Evolutionary conservation across 1,140 invertebrate species (phyloP).

Genomic region (Platyscapa corneri): DNA sequence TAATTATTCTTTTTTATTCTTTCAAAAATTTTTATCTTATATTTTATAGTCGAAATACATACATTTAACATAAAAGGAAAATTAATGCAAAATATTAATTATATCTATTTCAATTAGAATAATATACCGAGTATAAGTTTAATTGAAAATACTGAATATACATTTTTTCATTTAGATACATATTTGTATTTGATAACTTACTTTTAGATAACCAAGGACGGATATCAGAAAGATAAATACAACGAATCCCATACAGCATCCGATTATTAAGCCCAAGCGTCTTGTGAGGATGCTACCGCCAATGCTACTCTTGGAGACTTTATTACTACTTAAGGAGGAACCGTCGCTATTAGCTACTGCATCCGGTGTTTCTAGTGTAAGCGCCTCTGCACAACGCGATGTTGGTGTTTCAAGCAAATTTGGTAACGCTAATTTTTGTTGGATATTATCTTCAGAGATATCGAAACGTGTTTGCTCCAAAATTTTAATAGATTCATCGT

Average conservation of each 20-base stretch:
- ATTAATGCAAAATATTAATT: too few species aligned
- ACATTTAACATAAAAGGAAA: too few species aligned
- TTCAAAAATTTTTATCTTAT: background rate
- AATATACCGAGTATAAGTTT: too few species aligned
- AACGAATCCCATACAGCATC: conserved; percentile 88
- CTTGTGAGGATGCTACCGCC: conserved; percentile 79
- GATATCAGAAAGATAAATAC: conserved; percentile 88
- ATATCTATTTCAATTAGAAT: too few species aligned
- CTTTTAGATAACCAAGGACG: conserved; percentile 87
- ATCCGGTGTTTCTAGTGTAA: conserved; percentile 81
- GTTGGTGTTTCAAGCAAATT: conserved; percentile 78
- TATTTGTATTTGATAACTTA: conserved; percentile 59
- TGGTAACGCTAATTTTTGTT: conserved; percentile 67
- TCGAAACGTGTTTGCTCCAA: conserved; percentile 53
- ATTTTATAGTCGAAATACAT: background rate
- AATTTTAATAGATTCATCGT: conserved; percentile 76
- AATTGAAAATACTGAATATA: background rate
- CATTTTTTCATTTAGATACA: background rate
- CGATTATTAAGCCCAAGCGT: conserved; percentile 87
- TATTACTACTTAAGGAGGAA: conserved; percentile 75
- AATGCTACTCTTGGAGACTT: background rate
- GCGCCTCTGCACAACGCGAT: conserved; percentile 82
- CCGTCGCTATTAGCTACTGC: conserved; percentile 73
- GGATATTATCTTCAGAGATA: conserved; percentile 57
- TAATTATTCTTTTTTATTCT: background rate